Conservation (phyloP, 2,113 vertebrate species). For the Entomyzon cyanotis region DNA sequence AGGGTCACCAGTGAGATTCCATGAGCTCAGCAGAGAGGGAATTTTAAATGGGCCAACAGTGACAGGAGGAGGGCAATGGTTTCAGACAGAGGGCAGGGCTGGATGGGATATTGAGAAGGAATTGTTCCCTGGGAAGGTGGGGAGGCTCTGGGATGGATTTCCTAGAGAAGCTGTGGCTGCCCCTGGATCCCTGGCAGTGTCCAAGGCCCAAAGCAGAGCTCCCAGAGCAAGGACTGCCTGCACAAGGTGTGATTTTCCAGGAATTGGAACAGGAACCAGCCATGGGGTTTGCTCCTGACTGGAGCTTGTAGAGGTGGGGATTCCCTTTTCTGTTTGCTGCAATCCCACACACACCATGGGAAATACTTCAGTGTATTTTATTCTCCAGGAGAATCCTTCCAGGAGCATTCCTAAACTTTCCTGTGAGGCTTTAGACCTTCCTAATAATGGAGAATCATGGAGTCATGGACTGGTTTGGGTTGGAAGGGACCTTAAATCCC, state of each 20-base stretch:
- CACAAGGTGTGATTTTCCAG: background rate
- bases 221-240: background rate
- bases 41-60: no score
- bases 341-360: accelerated
- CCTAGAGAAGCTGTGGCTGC: background rate
- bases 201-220: background rate
- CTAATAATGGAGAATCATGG: background rate
- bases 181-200: background rate
- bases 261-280: background rate
- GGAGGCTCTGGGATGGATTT: background rate
- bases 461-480: background rate
- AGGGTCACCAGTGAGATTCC: background rate
- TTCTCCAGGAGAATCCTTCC: background rate
- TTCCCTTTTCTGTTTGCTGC: background rate
- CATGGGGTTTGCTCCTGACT: accelerated
- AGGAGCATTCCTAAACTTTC: background rate
- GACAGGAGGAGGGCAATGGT: background rate
- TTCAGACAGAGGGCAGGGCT: background rate
- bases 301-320: background rate
- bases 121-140: background rate
- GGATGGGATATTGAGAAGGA: background rate
- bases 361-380: background rate
- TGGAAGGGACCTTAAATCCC: accelerated
- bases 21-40: background rate
- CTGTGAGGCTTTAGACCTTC: background rate